phyloP scores from a whole-genome alignment of 1,140 invertebrate genomes.

The Oncopodura yosiiana region DNA sequence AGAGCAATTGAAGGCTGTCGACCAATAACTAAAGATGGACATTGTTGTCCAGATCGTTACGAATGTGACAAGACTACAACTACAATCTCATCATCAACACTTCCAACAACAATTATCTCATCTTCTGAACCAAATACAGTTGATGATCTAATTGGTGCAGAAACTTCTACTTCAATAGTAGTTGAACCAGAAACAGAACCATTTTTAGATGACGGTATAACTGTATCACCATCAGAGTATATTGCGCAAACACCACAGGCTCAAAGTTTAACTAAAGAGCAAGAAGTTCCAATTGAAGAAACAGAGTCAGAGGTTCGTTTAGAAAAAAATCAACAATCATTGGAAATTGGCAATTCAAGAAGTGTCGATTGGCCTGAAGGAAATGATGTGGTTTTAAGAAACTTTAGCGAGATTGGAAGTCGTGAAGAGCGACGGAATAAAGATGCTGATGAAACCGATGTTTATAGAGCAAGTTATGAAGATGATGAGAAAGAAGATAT shows the following conservation, averaged over 20 bases:
- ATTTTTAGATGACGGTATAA: too few species aligned
- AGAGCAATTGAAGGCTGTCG: conserved; percentile 61
- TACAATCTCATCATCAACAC: conserved; percentile 14
- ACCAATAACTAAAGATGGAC: conserved; percentile 60
- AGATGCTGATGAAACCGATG: conserved; percentile 15
- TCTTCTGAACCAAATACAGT: background rate
- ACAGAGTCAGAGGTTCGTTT: background rate
- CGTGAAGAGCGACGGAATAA: conserved; percentile 30
- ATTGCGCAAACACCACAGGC: background rate
- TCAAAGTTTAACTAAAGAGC: too few species aligned
- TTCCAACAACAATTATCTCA: background rate
- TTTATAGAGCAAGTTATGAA: conserved; percentile 11
- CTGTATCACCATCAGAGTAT: too few species aligned
- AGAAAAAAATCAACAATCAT: too few species aligned
- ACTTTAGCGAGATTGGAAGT: conserved; percentile 25
- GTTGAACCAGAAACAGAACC: too few species aligned
- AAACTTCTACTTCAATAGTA: too few species aligned
- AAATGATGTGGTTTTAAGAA: too few species aligned
- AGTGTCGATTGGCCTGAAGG: too few species aligned
- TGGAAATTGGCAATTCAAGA: too few species aligned
- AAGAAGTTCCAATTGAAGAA: background rate
- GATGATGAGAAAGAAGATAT: conserved; percentile 23
- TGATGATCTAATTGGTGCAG: background rate
- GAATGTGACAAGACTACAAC: conserved; percentile 22
- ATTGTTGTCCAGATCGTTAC: conserved; percentile 61